Conservation (phyloP, 2,797 vertebrate genomes). For the Falco peregrinus region DNA sequence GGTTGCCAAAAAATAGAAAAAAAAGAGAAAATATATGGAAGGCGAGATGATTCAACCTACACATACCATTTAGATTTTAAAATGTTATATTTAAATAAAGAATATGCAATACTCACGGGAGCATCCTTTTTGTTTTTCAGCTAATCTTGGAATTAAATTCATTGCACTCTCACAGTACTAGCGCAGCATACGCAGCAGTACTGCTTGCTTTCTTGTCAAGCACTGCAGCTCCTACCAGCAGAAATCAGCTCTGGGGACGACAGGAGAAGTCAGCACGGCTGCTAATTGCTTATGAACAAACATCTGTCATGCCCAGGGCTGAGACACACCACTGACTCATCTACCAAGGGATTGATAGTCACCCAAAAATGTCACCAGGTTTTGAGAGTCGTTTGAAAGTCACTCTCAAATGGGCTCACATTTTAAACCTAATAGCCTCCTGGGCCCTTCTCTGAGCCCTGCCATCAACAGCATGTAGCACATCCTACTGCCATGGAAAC, state of each 20-base stretch:
- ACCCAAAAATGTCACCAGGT: not conserved
- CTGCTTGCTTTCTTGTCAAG: not conserved
- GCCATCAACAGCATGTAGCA: not conserved
- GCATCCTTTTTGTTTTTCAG: not conserved
- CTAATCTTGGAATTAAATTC: not conserved
- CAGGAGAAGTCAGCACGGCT: not conserved
- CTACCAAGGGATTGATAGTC: not conserved
- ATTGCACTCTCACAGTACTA: not conserved
- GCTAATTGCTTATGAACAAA: not conserved
- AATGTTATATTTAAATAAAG: not conserved
- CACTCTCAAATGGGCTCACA: rapidly evolving
- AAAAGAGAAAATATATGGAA: not conserved
- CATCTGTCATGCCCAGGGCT: constrained; percentile 29
- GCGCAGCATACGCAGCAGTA: not conserved
- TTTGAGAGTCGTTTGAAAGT: not conserved
- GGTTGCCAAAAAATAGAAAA: not conserved
- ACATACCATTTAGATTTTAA: not conserved
- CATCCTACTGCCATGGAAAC: constrained; percentile 5
- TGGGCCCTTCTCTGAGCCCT: not conserved
- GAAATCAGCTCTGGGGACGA: not conserved
- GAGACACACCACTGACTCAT: not conserved
- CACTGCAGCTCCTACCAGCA: not conserved
- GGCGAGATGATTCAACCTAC: not conserved
- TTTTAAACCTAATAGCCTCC: not conserved
- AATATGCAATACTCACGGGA: not conserved